Conservation (phyloP, 2,797 vertebrate genomes). For the Pyrocephalus nanus region DNA sequence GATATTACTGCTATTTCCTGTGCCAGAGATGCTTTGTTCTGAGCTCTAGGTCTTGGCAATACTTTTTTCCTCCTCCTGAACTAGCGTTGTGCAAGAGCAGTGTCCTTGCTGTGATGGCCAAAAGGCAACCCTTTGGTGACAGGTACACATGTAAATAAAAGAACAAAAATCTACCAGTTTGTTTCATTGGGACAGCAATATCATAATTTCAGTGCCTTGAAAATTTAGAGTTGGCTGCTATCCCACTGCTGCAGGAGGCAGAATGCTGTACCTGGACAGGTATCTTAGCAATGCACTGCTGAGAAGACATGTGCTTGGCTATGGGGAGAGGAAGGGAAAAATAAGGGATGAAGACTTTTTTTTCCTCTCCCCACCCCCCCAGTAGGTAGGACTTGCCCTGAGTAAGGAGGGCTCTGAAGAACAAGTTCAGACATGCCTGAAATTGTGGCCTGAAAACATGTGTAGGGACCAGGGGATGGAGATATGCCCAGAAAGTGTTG, state of each 20-base stretch:
- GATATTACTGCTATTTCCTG: not conserved
- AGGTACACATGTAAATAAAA: not conserved
- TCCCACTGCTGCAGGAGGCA: not conserved
- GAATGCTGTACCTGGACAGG: not conserved
- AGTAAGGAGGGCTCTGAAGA: not conserved
- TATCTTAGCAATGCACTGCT: not conserved
- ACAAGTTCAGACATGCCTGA: conserved; percentile 47
- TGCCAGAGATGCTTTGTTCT: not conserved
- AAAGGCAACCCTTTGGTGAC: not conserved
- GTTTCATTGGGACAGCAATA: not conserved
- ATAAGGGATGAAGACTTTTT: not conserved
- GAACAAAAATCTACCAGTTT: not conserved
- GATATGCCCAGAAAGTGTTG: not conserved
- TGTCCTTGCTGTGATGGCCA: not conserved
- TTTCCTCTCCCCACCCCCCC: not conserved
- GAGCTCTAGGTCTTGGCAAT: not conserved
- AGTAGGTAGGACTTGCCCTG: not conserved
- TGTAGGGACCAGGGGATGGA: not conserved
- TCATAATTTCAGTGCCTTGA: not conserved
- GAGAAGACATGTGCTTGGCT: not conserved
- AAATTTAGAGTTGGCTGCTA: not conserved
- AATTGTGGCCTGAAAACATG: not conserved
- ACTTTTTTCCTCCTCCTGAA: not conserved
- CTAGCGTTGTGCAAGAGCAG: not conserved
- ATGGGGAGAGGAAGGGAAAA: not conserved